Base-by-base conservation (phyloP, 2,888 invertebrate genomes). In the Pammene fasciana region DNA sequence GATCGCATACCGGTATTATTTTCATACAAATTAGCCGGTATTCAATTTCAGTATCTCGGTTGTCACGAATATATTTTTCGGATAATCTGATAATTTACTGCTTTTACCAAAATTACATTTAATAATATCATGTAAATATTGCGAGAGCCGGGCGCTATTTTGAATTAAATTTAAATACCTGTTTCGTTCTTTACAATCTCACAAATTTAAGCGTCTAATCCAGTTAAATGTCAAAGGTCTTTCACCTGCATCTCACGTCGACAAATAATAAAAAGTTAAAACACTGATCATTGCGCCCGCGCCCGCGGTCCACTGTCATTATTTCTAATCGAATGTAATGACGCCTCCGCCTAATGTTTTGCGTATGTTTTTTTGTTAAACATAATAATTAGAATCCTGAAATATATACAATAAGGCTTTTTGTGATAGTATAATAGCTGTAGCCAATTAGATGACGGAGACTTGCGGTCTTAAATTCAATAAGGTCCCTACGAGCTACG, bases 321-420 rank as follows among this genome's bases (percentile, higher is more conserved):
- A 71, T 67, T 71, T 67, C 46, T 60, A 68, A 65, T 71, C 67
- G 46, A 67, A 71, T 36, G 65, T 71, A 71, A 71, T 71, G 67
- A 71, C 71, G 67, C 71, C 71, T 54, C 59, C 59, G 60, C 46
- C 43, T 46, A 26, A 67, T 52, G 52, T 68, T 67, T 65, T 64
- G 64, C 34, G 16, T 60, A 60, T n/a, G 38, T 43, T 71, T 71
- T 71, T 71, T 62, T 59, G 57, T 62, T 43, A 48, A 46, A 26
- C 46, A 64, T 67, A 71, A 64, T 71, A 62, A 64, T 71, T 59
- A 71, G 38, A 64, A 59, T 62, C 45, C 45, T 41, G 38, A 65
- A 54, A 46, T 26, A 60, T 48, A 48, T 55, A 70, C 65, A 70
- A 60, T 65, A 68, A 70, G 56, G 50, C 52, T 70, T 70, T 70